Evolutionary conservation across 2,113 vertebrate species (phyloP), one percentile per base, ranked within the genome.

Genomic region (Alectura lathami): DNA sequence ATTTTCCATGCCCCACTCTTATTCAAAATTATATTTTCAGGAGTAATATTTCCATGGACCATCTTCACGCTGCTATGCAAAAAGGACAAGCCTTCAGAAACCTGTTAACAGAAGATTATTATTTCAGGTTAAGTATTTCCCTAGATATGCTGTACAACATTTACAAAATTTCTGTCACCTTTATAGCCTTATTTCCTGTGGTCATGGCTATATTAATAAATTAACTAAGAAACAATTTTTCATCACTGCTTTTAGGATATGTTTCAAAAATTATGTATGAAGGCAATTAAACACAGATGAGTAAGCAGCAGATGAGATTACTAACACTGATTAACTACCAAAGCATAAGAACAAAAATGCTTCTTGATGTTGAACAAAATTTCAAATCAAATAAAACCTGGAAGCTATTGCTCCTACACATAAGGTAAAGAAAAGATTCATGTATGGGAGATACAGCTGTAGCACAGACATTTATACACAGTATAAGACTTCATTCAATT

Each of bases 1-100:
- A 99, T 99, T 98, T 99, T 99, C 99, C 99, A 99, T 29, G 99
- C 98, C 85, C 99, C 99, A 57, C 98, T 99, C 96, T 99, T 99
- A 97, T 99, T 99, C 88, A 99, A 97, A 97, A 99, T 99, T 95
- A 99, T 98, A 96, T 99, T 99, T 97, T 99, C 99, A 82, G 97
- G 98, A 95, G 98, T 98, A 95, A 99, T 96, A 97, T 99, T 99
- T 62, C 99, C 98, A 93, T 99, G 99, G 81, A 99, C 98, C 99
- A 99, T 99, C 97, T 99, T 99, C 45, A 99, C 99, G 77, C 99
- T 99, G 79, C 98, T 99, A 97, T 99, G 99, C 84, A 99, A 98
- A 97, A 99, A 99, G 30, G 99, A 98, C 85, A 99, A 97, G 60
- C 99, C 99, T 98, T 99, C 99, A 43, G 99, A 99, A 90, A 99